These are phyloP conservation scores for Hipparchia sbordonii DNA, from an alignment of 2,888 invertebrate genomes.

Conservation along the genomic window DNA sequence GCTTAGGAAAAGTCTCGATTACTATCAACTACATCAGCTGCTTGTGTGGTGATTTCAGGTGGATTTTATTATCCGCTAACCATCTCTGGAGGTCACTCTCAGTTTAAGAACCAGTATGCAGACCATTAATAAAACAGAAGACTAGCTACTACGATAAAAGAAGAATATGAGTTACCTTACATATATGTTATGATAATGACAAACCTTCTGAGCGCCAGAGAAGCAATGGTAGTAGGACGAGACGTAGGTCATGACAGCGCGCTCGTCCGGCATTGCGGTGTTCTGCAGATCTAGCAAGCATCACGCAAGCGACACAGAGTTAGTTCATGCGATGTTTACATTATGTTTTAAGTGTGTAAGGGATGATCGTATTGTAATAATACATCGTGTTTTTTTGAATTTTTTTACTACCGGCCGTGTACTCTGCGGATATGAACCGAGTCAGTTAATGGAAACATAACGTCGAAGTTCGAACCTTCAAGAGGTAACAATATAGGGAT, in stretches of 20 bases:
- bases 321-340: conserved; percentile 64
- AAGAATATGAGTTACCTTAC: background rate
- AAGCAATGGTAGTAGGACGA: conserved; percentile 99
- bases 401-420: background rate
- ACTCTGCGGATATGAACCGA: too few relatives aligned
- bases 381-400: background rate
- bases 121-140: background rate
- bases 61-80: background rate
- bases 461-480: too few relatives aligned
- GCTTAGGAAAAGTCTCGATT: background rate
- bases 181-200: conserved; percentile 45
- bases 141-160: background rate
- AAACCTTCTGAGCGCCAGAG: conserved; percentile 99
- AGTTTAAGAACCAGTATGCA: background rate
- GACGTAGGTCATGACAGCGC: conserved; percentile 99
- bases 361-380: conserved; percentile 54
- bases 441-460: background rate
- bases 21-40: background rate
- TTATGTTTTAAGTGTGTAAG: conserved; percentile 29
- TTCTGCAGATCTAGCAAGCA: conserved; percentile 95
- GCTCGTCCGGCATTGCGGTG: conserved; percentile 99
- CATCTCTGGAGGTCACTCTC: background rate
- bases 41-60: background rate
- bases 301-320: conserved; percentile 75
- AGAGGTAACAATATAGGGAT: too few relatives aligned